A percentile compares a stretch with the other conserved stretches of the same genome.
Evolutionary conservation across 2,113 vertebrate genomes (phyloP).

Genomic region (Channa maculata): DNA sequence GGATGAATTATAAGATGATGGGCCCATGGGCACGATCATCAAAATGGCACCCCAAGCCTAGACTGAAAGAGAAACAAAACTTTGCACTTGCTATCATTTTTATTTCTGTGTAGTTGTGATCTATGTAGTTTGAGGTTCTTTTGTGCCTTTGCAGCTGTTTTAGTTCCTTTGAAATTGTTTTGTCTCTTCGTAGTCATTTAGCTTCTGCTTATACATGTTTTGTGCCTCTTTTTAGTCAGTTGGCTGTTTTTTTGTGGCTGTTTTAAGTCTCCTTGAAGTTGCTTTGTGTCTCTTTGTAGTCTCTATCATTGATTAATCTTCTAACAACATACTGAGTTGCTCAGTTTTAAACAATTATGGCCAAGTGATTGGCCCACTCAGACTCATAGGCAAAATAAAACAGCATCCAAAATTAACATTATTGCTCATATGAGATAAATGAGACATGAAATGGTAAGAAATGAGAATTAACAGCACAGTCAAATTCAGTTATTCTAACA

Average conservation of each 20-base stretch:
- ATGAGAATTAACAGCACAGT: neutral
- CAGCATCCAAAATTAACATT: neutral
- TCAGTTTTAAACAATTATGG: too few species aligned
- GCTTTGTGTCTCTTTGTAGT: too few species aligned
- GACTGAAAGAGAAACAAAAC: neutral
- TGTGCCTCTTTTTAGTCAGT: too few species aligned
- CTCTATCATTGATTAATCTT: too few species aligned
- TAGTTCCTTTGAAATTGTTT: neutral
- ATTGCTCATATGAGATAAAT: neutral
- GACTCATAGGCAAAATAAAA: neutral
- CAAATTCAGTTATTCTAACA: neutral
- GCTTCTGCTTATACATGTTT: too few species aligned
- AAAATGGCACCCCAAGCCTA: neutral
- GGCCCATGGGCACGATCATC: neutral
- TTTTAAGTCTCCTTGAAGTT: too few species aligned
- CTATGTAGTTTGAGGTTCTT: neutral
- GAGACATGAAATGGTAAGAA: neutral
- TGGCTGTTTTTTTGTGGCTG: too few species aligned
- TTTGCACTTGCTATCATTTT: neutral
- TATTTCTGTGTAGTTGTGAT: neutral
- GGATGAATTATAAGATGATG: neutral
- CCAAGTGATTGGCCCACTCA: too few species aligned
- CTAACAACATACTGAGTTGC: too few species aligned
- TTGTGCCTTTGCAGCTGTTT: neutral
- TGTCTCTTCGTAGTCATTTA: too few species aligned